Evolutionary conservation across 2,888 invertebrate species (phyloP).

Genomic region (Cephus runcator): DNA sequence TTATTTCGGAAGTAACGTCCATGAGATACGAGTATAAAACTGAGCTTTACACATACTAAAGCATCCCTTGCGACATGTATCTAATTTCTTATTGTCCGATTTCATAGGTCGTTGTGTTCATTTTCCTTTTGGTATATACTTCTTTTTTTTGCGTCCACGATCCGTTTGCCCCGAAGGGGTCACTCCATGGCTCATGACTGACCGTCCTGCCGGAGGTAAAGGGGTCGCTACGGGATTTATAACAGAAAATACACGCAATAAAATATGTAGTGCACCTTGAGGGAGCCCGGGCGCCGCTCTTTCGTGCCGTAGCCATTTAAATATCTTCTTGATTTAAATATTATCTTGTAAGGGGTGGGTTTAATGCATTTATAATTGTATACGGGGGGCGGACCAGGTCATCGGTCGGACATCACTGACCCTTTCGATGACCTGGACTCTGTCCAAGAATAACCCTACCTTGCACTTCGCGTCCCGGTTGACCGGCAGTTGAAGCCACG

Average conservation of each 20-base stretch:
- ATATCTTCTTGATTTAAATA: constrained; percentile 49
- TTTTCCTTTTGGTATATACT: constrained; percentile 16
- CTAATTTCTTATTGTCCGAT: constrained; percentile 56
- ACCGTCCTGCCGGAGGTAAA: constrained; percentile 16
- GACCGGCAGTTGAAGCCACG: constrained; percentile 50
- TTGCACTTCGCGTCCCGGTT: constrained; percentile 38
- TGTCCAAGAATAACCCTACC: constrained; percentile 21
- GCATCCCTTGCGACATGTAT: constrained; percentile 41
- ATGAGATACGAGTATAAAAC: constrained; percentile 21
- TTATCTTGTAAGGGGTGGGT: constrained; percentile 56
- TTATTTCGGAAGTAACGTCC: constrained; percentile 2
- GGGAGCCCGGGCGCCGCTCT: constrained; percentile 26
- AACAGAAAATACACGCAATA: constrained; percentile 62
- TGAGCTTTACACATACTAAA: constrained; percentile 43
- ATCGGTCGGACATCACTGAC: constrained; percentile 63
- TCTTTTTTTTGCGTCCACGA: constrained; percentile 11
- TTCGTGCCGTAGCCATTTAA: constrained; percentile 51
- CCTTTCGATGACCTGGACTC: constrained; percentile 51
- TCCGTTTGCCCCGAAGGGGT: constrained; percentile 4
- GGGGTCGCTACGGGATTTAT: constrained; percentile 50
- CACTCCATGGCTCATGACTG: constrained; percentile 8
- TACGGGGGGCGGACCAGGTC: constrained; percentile 56
- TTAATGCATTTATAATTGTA: constrained; percentile 64
- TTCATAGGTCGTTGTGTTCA: constrained; percentile 35
- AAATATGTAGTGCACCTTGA: constrained; percentile 37